Conservation (phyloP, 1,140 invertebrate genomes). For the Drosophila mojavensis region DNA sequence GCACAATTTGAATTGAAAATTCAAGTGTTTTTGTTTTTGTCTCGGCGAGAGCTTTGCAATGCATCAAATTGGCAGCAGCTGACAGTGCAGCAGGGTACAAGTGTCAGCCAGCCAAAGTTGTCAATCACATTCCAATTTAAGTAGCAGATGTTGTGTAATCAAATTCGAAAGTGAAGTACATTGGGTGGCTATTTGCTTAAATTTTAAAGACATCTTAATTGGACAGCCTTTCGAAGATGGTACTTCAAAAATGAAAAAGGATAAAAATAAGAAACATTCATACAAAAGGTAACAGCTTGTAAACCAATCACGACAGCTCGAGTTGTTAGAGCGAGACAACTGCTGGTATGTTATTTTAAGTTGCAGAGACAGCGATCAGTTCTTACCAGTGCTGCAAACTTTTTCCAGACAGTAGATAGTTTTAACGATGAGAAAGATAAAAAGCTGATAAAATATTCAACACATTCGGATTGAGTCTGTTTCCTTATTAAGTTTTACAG, state of each 20-base stretch:
- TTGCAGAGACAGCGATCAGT: too few species aligned
- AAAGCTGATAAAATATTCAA: too few species aligned
- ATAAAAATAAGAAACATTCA: too few species aligned
- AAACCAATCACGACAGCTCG: too few species aligned
- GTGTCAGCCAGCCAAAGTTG: conserved; percentile 8
- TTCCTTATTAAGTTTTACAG: too few species aligned
- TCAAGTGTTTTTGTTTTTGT: conserved; percentile 24
- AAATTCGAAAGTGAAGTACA: neutral
- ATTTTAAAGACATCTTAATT: neutral
- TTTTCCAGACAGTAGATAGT: too few species aligned
- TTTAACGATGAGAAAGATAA: too few species aligned
- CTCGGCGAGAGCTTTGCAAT: conserved; percentile 7
- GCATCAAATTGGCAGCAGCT: conserved; percentile 19
- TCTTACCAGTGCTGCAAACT: too few species aligned
- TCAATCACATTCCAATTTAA: conserved; percentile 5
- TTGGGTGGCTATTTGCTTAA: neutral
- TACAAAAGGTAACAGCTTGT: too few species aligned
- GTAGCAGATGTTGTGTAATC: conserved; percentile 5
- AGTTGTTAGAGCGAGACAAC: conserved; percentile 6
- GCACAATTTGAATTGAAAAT: conserved; percentile 30
- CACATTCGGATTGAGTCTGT: too few species aligned
- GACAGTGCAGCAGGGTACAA: conserved; percentile 2
- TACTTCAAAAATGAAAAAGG: too few species aligned
- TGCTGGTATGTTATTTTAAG: neutral
- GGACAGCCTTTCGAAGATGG: too few species aligned